phyloP scores from a whole-genome alignment of 2,888 invertebrate genomes.

The Oscheius sp. region DNA sequence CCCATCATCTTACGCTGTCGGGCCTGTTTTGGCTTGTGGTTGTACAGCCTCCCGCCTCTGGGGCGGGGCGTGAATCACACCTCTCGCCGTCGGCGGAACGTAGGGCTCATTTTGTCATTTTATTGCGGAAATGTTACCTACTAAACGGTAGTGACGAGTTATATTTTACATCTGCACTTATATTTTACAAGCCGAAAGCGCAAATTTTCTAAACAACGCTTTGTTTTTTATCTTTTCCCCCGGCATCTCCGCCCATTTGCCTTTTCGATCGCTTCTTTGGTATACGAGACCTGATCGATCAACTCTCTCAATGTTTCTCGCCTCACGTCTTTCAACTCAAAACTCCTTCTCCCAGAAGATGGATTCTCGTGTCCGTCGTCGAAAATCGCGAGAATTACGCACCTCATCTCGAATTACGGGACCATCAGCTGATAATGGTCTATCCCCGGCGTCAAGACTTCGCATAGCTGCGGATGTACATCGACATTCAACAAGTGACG shows the following conservation, averaged over 20 bases:
- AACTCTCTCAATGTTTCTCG: background rate
- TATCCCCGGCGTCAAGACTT: conserved; percentile 60
- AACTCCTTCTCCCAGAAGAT: background rate
- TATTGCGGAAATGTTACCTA: too few species aligned
- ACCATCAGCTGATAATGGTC: conserved; percentile 40
- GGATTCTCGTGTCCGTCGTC: conserved; percentile 20
- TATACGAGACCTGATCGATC: background rate
- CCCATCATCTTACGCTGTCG: too few species aligned
- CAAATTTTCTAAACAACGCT: too few species aligned
- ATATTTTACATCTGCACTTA: too few species aligned
- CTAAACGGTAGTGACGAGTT: too few species aligned
- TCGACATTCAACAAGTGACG: conserved; percentile 76
- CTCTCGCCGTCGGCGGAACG: too few species aligned
- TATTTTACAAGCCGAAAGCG: too few species aligned
- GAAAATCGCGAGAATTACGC: conserved; percentile 8
- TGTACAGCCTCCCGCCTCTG: too few species aligned
- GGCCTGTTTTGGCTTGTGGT: too few species aligned
- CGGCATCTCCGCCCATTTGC: background rate
- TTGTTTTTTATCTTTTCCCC: conserved; percentile 3
- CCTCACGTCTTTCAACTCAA: background rate
- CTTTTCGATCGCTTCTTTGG: background rate
- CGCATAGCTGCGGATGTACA: conserved; percentile 64
- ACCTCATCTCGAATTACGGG: background rate
- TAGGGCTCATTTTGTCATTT: too few species aligned
- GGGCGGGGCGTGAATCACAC: too few species aligned